Conservation (phyloP, 1,140 invertebrate genomes). For the Temnothorax longispinosus region DNA sequence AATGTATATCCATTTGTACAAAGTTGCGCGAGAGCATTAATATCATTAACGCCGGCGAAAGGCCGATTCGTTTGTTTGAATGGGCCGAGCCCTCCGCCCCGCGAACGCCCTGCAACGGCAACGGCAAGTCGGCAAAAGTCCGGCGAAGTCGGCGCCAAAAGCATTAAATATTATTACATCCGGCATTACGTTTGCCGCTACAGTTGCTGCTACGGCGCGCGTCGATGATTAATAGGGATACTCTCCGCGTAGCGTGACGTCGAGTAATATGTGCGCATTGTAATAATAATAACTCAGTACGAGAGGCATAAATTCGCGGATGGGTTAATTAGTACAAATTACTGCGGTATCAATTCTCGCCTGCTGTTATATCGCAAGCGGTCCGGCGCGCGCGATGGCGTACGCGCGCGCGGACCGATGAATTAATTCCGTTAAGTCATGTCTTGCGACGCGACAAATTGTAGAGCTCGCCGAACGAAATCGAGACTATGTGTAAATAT, state of each 20-base stretch:
- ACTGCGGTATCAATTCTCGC: constrained; percentile 59
- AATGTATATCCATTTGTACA: constrained; percentile 51
- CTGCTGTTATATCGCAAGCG: constrained; percentile 12
- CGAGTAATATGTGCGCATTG: constrained; percentile 56
- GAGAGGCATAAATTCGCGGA: constrained; percentile 51
- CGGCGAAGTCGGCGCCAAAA: constrained; percentile 39
- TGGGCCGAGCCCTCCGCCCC: neutral
- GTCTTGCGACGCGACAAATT: constrained; percentile 24
- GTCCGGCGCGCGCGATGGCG: neutral
- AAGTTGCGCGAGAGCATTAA: constrained; percentile 31
- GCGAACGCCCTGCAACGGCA: neutral
- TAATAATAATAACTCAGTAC: constrained; percentile 45
- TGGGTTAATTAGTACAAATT: constrained; percentile 62
- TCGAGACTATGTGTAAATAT: constrained; percentile 53
- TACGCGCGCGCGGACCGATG: constrained; percentile 8
- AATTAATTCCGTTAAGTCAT: constrained; percentile 40
- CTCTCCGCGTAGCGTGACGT: constrained; percentile 54
- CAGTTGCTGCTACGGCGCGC: neutral
- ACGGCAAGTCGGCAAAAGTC: constrained; percentile 15
- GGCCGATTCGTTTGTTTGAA: constrained; percentile 21
- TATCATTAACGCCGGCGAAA: constrained; percentile 33
- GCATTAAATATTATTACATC: constrained; percentile 51
- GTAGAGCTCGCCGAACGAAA: constrained; percentile 18
- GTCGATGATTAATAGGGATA: constrained; percentile 58
- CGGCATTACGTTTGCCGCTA: constrained; percentile 25